Conservation (phyloP, 2,888 invertebrate genomes). For the Formica aserva region DNA sequence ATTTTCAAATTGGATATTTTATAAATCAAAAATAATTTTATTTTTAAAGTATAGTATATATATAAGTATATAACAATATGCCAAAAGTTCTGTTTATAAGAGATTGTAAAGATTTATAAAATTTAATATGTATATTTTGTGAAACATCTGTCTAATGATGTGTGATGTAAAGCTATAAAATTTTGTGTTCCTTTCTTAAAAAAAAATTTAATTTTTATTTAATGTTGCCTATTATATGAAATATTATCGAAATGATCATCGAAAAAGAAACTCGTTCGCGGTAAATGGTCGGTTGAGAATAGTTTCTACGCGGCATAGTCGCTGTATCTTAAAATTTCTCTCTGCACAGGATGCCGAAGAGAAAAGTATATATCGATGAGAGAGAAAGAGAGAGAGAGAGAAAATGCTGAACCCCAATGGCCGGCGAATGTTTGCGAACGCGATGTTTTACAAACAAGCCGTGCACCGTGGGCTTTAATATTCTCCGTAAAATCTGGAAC, state of each 20-base stretch:
- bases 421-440: conserved; percentile 65
- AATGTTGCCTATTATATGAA: neutral
- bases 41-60: neutral
- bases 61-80: neutral
- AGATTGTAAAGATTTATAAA: neutral
- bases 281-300: conserved; percentile 14
- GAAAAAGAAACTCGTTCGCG: neutral
- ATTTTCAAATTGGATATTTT: neutral
- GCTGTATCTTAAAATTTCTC: conserved; percentile 17
- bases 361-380: conserved; percentile 49
- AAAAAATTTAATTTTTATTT: neutral
- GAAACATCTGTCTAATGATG: neutral
- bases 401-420: conserved; percentile 53
- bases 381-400: neutral
- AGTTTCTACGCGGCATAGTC: conserved; percentile 15
- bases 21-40: neutral
- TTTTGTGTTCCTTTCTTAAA: neutral
- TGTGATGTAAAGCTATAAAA: neutral
- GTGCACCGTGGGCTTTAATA: conserved; percentile 66
- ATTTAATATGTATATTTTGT: neutral
- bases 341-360: conserved; percentile 51
- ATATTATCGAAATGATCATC: neutral
- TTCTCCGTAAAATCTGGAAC: conserved; percentile 67
- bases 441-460: conserved; percentile 70
- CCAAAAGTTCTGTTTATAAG: neutral